Evolutionary conservation across 2,113 vertebrate species (phyloP).

Genomic region (Oreochromis tanganicae): DNA sequence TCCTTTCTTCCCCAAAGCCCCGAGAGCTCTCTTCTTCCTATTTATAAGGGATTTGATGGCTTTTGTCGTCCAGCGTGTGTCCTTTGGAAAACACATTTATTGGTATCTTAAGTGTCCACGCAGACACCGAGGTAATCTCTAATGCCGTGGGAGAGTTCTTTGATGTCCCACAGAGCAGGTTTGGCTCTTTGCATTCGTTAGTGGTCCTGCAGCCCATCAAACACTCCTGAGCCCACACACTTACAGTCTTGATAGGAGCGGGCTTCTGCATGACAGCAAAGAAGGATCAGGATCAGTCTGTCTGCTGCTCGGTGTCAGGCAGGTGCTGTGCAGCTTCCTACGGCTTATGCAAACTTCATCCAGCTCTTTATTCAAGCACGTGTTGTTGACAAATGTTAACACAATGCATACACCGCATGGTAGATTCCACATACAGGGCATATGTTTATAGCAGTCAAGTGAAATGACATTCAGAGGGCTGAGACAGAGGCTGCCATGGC

Average conservation of each 20-base stretch:
- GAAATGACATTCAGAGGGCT: constrained; percentile 17
- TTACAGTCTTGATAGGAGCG: background rate
- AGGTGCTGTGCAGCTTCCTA: background rate
- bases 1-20: constrained; percentile 8
- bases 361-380: background rate
- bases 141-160: constrained; percentile 5
- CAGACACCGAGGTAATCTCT: constrained; percentile 8
- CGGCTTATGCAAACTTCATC: background rate
- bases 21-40: constrained; percentile 11
- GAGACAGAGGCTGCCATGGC: background rate
- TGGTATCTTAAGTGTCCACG: constrained; percentile 18
- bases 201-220: background rate
- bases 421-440: background rate
- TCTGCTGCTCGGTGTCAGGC: background rate
- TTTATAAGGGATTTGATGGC: constrained; percentile 22
- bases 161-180: constrained; percentile 30
- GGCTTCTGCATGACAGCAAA: background rate
- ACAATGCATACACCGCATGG: background rate
- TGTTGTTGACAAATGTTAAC: background rate
- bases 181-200: constrained; percentile 28
- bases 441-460: background rate
- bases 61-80: constrained; percentile 29
- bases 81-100: constrained; percentile 20
- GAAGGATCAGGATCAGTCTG: background rate
- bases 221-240: background rate